These are phyloP conservation scores for Sebastes schlegelii DNA, from an alignment of 2,113 vertebrate genomes.

Conservation along the genomic window DNA sequence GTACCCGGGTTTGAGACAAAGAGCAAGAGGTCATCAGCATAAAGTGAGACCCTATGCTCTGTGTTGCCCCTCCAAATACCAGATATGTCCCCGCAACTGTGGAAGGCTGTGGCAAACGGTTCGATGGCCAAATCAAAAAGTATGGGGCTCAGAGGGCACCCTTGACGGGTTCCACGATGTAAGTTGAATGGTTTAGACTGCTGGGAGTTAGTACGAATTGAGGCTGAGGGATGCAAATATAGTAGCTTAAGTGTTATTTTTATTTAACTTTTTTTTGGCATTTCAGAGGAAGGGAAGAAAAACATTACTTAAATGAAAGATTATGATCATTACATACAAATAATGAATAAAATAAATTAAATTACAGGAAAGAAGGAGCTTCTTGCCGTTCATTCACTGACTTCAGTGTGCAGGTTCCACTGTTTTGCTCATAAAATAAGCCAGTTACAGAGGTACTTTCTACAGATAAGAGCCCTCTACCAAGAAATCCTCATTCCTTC, in stretches of 20 bases:
- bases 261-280: background rate
- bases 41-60: no score
- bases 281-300: background rate
- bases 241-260: background rate
- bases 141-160: no score
- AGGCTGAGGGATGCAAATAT: no score
- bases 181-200: no score
- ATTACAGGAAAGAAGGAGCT: background rate
- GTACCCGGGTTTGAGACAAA: no score
- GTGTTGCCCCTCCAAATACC: no score
- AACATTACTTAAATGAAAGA: background rate
- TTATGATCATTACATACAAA: background rate
- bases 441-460: background rate
- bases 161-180: no score
- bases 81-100: no score
- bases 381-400: background rate
- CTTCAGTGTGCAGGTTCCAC: background rate
- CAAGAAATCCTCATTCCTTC: background rate
- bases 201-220: no score
- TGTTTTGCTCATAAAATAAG: background rate
- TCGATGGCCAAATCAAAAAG: no score
- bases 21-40: no score
- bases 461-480: background rate
- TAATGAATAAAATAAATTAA: background rate
- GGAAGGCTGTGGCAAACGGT: no score